Evolutionary conservation across 2,888 invertebrate species (phyloP).

Genomic region (Caenorhabditis japonica): DNA sequence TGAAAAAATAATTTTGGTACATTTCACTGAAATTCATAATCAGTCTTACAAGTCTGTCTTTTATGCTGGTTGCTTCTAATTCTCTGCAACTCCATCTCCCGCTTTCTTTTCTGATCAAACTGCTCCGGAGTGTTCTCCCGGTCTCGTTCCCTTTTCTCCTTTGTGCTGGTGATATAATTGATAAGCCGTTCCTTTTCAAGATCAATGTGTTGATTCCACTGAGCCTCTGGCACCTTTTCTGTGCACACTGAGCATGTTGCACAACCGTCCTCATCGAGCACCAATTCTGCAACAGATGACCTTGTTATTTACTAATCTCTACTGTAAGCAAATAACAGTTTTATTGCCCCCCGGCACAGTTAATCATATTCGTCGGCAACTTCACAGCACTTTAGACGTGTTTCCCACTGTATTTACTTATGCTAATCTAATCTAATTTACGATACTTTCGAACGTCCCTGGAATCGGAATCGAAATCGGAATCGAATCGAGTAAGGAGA

Average conservation of each 20-base stretch:
- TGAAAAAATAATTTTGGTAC: slow-evolving; percentile 17
- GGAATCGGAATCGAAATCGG: slow-evolving; percentile 29
- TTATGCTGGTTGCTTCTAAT: slow-evolving; percentile 69
- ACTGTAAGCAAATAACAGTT: slow-evolving; percentile 19
- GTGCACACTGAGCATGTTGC: slow-evolving; percentile 68
- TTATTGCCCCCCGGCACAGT: slow-evolving; percentile 30
- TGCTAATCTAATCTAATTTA: slow-evolving; percentile 55
- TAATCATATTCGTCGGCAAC: slow-evolving; percentile 47
- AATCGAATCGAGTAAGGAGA: no score
- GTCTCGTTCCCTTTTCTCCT: slow-evolving; percentile 24
- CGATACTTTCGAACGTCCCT: slow-evolving; percentile 25
- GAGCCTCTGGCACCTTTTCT: slow-evolving; percentile 60
- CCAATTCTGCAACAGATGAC: slow-evolving; percentile 59
- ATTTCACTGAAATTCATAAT: not conserved
- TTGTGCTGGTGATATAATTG: slow-evolving; percentile 53
- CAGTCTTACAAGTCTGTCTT: slow-evolving; percentile 55
- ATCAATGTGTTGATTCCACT: slow-evolving; percentile 65
- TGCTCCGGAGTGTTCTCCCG: slow-evolving; percentile 40
- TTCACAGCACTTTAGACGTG: slow-evolving; percentile 21
- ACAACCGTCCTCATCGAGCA: slow-evolving; percentile 68
- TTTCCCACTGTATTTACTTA: slow-evolving; percentile 49
- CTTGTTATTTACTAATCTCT: slow-evolving; percentile 16
- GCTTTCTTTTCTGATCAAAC: slow-evolving; percentile 52
- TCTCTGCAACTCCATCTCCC: slow-evolving; percentile 65
- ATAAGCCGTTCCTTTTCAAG: slow-evolving; percentile 61